Evolutionary conservation across 2,797 vertebrate species (phyloP).

Genomic region (Myripristis murdjan): DNA sequence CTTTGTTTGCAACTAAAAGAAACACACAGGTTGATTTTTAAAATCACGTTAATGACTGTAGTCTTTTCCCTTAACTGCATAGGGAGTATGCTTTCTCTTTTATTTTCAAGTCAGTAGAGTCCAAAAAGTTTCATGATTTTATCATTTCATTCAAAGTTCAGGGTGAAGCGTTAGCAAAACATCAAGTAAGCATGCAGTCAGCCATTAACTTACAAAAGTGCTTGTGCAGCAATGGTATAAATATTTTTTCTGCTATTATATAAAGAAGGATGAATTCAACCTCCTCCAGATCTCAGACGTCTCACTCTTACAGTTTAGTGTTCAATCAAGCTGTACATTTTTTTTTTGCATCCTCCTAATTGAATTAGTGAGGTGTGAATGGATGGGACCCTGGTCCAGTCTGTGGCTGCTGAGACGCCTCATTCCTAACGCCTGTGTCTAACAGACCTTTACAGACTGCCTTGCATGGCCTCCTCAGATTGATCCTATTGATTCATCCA

Average conservation of each 20-base stretch:
- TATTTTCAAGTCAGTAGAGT: slow-evolving; percentile 52
- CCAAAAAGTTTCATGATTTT: slow-evolving; percentile 65
- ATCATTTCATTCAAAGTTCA: slow-evolving; percentile 76
- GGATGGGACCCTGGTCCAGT: slow-evolving; percentile 67
- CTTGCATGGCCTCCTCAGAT: slow-evolving; percentile 67
- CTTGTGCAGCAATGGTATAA: slow-evolving; percentile 77
- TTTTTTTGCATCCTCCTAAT: slow-evolving; percentile 69
- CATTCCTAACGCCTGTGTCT: slow-evolving; percentile 71
- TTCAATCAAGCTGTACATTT: slow-evolving; percentile 61
- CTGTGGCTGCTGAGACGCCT: slow-evolving; percentile 74
- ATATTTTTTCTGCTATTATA: slow-evolving; percentile 70
- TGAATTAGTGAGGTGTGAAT: slow-evolving; percentile 79
- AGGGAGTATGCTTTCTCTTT: slow-evolving; percentile 39
- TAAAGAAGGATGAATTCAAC: slow-evolving; percentile 72
- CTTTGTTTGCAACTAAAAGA: slow-evolving; percentile 29
- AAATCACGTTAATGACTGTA: slow-evolving; percentile 30
- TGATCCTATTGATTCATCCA: slow-evolving; percentile 81
- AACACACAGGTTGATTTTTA: slow-evolving; percentile 15
- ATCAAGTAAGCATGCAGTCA: slow-evolving; percentile 78
- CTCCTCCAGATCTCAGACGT: slow-evolving; percentile 51
- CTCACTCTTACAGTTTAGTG: slow-evolving; percentile 53
- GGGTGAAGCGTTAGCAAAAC: slow-evolving; percentile 67
- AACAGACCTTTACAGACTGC: slow-evolving; percentile 78
- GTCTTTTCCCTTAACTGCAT: slow-evolving; percentile 25
- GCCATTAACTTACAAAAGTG: slow-evolving; percentile 79